Percentiles rank a stretch among this genome's conserved stretches.
These are phyloP conservation scores for Streptopelia turtur DNA, from an alignment of 2,797 vertebrate species.

Conservation along the genomic window DNA sequence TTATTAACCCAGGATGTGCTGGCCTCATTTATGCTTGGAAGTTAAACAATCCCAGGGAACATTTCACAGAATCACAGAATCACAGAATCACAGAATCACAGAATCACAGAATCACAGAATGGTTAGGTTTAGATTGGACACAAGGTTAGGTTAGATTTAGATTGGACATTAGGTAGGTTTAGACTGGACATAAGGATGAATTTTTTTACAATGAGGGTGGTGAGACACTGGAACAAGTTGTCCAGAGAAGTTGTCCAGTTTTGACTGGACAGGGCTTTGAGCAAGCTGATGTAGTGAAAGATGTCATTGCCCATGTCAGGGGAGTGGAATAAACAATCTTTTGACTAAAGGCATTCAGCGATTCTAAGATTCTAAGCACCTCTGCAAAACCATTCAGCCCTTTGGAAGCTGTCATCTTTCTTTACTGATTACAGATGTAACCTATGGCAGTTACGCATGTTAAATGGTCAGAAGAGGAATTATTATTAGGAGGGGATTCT, in stretches of 20 bases:
- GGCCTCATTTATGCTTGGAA: not conserved
- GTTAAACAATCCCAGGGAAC: not conserved
- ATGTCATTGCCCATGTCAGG: not conserved
- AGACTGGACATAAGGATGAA: not conserved
- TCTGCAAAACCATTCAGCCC: not conserved
- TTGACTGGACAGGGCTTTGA: not conserved
- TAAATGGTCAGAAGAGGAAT: not conserved
- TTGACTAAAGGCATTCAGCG: not conserved
- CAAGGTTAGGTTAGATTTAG: too few species aligned
- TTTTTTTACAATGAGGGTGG: not conserved
- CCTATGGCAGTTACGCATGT: rapidly evolving
- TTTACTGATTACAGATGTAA: not conserved
- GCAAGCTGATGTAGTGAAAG: not conserved
- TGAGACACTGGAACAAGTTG: not conserved
- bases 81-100: too few species aligned
- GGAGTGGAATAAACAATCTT: not conserved
- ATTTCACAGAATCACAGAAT: not conserved
- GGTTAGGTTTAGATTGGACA: too few species aligned
- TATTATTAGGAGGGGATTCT: not conserved
- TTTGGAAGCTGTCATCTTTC: not conserved
- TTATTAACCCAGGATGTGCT: not conserved
- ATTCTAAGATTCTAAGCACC: not conserved
- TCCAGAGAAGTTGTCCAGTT: not conserved
- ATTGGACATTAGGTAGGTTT: not conserved
- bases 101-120: too few species aligned